phyloP scores from a whole-genome alignment of 2,888 invertebrate species.

The Sphaeridia pumilis region DNA sequence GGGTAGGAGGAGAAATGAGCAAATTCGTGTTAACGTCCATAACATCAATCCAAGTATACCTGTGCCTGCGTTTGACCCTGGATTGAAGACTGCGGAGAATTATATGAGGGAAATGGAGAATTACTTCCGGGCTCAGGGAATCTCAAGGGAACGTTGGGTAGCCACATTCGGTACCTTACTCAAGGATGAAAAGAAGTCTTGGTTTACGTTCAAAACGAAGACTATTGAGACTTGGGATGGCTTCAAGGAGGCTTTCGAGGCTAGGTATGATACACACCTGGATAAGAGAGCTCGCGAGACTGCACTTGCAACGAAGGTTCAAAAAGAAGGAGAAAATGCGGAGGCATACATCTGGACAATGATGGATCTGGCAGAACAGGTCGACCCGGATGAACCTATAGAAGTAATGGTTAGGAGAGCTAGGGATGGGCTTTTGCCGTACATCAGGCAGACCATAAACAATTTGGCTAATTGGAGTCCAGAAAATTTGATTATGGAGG shows the following conservation, averaged over 20 bases:
- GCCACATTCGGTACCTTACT: not conserved
- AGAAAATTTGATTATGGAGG: not conserved
- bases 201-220: slow-evolving; percentile 1
- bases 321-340: not conserved
- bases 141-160: not conserved
- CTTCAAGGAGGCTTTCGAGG: not conserved
- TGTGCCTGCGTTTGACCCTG: slow-evolving; percentile 3
- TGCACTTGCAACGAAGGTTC: not conserved
- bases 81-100: slow-evolving; percentile 3
- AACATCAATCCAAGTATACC: slow-evolving; percentile 4
- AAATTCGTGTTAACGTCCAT: not conserved
- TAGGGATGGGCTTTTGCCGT: slow-evolving; percentile 6
- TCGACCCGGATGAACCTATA: slow-evolving; percentile 3
- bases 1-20: not conserved
- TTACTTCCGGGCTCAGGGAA: slow-evolving; percentile 7
- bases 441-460: not conserved
- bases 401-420: not conserved
- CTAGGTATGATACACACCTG: slow-evolving; percentile 5
- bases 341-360: slow-evolving; percentile 7
- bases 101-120: slow-evolving; percentile 10
- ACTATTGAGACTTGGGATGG: not conserved
- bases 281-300: not conserved
- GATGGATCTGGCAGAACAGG: slow-evolving; percentile 6
- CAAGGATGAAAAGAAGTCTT: slow-evolving; percentile 3
- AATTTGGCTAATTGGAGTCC: not conserved